These are phyloP conservation scores for Thysanoteuthis rhombus DNA, from an alignment of 2,888 invertebrate species.

Conservation along the genomic window DNA sequence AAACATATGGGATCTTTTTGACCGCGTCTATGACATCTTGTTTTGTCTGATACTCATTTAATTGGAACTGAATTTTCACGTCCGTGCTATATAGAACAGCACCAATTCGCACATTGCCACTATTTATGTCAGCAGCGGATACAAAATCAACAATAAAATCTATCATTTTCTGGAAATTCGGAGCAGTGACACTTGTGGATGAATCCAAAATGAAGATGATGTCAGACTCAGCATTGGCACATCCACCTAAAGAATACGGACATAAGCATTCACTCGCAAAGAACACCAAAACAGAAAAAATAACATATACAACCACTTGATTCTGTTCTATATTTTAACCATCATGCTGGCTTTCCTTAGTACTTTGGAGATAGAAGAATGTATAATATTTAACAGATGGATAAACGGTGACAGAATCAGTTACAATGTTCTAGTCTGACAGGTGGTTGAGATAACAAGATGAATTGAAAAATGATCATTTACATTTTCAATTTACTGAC, in stretches of 20 bases:
- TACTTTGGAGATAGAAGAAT: too few species aligned
- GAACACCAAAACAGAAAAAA: background rate
- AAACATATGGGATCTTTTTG: constrained; percentile 48
- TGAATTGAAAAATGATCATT: too few species aligned
- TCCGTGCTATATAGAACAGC: constrained; percentile 46
- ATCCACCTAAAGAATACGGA: constrained; percentile 28
- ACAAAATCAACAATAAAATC: constrained; percentile 49
- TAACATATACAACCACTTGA: background rate
- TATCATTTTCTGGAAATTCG: constrained; percentile 50
- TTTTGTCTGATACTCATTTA: constrained; percentile 41
- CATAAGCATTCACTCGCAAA: background rate
- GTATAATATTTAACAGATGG: too few species aligned
- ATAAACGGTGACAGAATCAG: too few species aligned
- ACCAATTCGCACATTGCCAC: constrained; percentile 47
- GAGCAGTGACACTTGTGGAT: constrained; percentile 54
- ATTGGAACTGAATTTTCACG: constrained; percentile 42
- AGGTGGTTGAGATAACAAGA: too few species aligned
- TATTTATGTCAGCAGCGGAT: constrained; percentile 43
- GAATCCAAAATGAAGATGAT: constrained; percentile 59
- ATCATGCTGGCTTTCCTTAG: too few species aligned
- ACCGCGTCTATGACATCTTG: constrained; percentile 48
- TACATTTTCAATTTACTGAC: background rate
- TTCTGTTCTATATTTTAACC: too few species aligned
- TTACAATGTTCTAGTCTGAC: too few species aligned
- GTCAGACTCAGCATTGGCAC: constrained; percentile 43